These are phyloP conservation scores for Tachystola acroxantha DNA, from an alignment of 2,888 invertebrate species.

Conservation along the genomic window DNA sequence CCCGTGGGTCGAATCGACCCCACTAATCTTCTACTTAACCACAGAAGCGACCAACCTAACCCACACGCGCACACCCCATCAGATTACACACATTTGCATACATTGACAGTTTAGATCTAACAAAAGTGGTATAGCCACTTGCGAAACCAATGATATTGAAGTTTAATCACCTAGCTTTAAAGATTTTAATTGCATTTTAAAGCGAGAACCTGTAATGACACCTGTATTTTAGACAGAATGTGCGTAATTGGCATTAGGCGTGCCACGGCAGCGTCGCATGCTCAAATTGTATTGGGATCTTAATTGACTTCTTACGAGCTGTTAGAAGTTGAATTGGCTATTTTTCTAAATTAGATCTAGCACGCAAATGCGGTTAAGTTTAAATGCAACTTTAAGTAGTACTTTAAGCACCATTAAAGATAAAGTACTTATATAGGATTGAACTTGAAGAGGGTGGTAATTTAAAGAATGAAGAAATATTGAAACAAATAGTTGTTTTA, in stretches of 20 bases:
- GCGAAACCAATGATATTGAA: not conserved
- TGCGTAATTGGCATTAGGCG: conserved; percentile 19
- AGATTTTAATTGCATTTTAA: conserved; percentile 3
- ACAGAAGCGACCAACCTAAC: conserved; percentile 53
- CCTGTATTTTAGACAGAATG: conserved; percentile 9
- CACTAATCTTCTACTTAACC: conserved; percentile 63
- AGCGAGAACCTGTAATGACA: not conserved
- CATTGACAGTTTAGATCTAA: conserved; percentile 60
- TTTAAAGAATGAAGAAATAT: too few species aligned
- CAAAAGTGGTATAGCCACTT: conserved; percentile 2
- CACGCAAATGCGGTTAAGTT: conserved; percentile 44
- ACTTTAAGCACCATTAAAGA: not conserved
- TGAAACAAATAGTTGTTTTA: too few species aligned
- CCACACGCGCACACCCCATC: conserved; percentile 59
- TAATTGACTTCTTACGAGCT: conserved; percentile 69
- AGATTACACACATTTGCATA: conserved; percentile 66
- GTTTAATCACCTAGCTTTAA: not conserved
- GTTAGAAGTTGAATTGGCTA: conserved; percentile 59
- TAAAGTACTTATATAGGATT: too few species aligned
- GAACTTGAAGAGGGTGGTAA: too few species aligned
- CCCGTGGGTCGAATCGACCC: conserved; percentile 64
- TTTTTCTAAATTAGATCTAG: conserved; percentile 67
- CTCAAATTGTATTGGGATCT: conserved; percentile 57
- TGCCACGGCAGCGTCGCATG: conserved; percentile 40
- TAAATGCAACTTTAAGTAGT: not conserved